Conservation (phyloP, 2,797 vertebrate species). For the Percopsis omiscomaycus region DNA sequence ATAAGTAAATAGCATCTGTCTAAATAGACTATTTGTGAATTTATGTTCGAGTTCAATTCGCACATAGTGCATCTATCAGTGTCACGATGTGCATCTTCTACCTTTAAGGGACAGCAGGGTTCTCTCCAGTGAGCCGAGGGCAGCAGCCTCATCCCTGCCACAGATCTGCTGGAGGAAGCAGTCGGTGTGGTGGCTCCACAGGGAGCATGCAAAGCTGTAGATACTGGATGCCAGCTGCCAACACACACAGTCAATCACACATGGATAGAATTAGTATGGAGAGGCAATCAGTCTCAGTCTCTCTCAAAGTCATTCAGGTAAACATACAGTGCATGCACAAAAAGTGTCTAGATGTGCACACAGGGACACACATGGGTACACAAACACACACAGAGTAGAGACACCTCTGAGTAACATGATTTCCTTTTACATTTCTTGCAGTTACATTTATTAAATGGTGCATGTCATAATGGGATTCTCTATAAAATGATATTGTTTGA, state of each 20-base stretch:
- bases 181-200: conserved; percentile 97
- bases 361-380: no score
- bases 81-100: conserved; percentile 49
- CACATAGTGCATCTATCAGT: conserved; percentile 6
- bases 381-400: conserved; percentile 7
- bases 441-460: conserved; percentile 36
- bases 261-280: conserved; percentile 5
- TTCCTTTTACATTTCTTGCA: conserved; percentile 27
- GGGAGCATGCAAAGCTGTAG: conserved; percentile 93
- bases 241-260: conserved; percentile 46
- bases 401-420: conserved; percentile 36
- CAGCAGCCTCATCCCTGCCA: conserved; percentile 79
- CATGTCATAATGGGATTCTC: conserved; percentile 21
- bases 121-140: conserved; percentile 89
- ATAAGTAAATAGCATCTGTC: not conserved
- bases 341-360: no score
- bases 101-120: conserved; percentile 95
- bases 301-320: conserved; percentile 5
- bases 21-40: conserved; percentile 10
- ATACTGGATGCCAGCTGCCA: conserved; percentile 91
- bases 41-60: conserved; percentile 3
- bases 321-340: conserved; percentile 4
- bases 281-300: no score
- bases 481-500: conserved; percentile 42
- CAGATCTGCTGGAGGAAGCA: conserved; percentile 90